Base-by-base conservation (phyloP, 1,140 invertebrate species). In the Pissodes strobi region DNA sequence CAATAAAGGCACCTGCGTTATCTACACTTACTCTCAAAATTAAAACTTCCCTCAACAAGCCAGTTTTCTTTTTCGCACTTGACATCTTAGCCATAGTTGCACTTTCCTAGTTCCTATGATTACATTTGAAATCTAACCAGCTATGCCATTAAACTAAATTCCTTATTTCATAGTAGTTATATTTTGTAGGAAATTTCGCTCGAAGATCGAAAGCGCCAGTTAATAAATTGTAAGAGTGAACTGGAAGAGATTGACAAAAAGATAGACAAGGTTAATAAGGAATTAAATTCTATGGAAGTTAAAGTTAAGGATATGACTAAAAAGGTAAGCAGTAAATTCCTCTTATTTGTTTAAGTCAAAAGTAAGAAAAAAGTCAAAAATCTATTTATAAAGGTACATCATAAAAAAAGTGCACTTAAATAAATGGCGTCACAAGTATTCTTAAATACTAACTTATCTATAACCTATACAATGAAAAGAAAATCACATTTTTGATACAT, bases 141-240 rank as follows among this genome's bases (percentile, higher is more conserved):
- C 9, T 12, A 34, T 12, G 13, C 9, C 4, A 30, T 30, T 30
- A 4, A 4, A 30, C 27, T n/a, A n/a, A n/a, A n/a, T n/a, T n/a
- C n/a, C n/a, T n/a, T n/a, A n/a, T n/a, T n/a, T n/a, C n/a, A n/a
- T n/a, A n/a, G n/a, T n/a, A n/a, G n/a, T n/a, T n/a, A n/a, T n/a
- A n/a, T n/a, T 37, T 37, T 19, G 5, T 62, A 62, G 82, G 94
- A 97, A 83, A 97, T 97, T 68, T 94, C 92, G 0, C 90, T 97
- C 2, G 94, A 97, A 79, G 95, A 97, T 81, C 84, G 94, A 45
- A 93, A 95, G 72, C 82, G 93, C 0, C 90, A 93, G 46, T 81
- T 97, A 4, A 87, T 90, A 21, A 92, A 94, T 72, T 93, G 90
- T 65, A 90, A 89, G 60, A 82, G 85, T 13, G 93, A 97, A 72